A percentile compares a stretch with the other conserved stretches of the same genome.
Evolutionary conservation across 2,113 vertebrate species (phyloP).

Genomic region (Myocastor coypus): DNA sequence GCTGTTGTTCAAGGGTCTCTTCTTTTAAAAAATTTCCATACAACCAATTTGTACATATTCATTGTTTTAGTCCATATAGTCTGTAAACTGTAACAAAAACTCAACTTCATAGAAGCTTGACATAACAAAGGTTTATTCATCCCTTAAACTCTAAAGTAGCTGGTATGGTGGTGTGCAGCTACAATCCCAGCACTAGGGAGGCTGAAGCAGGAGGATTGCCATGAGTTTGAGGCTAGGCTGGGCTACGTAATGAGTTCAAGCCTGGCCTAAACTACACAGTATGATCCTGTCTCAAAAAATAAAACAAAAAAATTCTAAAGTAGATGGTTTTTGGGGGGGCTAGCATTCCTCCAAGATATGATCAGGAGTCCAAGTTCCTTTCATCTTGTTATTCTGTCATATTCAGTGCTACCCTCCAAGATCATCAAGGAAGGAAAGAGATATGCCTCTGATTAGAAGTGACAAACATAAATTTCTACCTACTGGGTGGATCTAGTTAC

Average conservation of each 20-base stretch:
- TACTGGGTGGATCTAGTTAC: neutral
- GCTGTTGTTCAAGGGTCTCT: neutral
- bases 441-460: neutral
- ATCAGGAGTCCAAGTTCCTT: neutral
- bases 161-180: neutral
- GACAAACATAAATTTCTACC: neutral
- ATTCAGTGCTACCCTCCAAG: neutral
- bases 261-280: neutral
- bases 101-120: neutral
- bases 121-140: neutral
- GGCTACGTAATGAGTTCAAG: neutral
- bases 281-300: neutral
- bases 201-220: neutral
- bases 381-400: neutral
- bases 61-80: slow-evolving; percentile 17
- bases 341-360: neutral
- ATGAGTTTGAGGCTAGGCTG: neutral
- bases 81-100: neutral
- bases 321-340: neutral
- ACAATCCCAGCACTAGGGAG: neutral
- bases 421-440: neutral
- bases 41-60: neutral
- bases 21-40: neutral
- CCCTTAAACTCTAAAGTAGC: neutral
- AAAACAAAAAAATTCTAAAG: neutral